Evolutionary conservation across 2,888 invertebrate species (phyloP), one percentile per base, ranked within the genome.

Genomic region (Cephus rjabovi): DNA sequence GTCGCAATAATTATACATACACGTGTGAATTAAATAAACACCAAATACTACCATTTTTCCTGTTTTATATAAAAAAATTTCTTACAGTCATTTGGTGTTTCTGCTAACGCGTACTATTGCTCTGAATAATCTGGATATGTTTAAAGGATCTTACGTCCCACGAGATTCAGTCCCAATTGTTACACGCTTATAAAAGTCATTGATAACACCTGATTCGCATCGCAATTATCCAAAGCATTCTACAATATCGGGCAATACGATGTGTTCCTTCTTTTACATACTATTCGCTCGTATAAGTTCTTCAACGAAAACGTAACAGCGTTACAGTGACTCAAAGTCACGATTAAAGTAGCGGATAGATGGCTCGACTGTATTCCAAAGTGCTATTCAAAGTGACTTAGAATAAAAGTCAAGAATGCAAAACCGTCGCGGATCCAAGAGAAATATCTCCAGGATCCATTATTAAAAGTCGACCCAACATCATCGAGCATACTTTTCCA

Each of bases 71-170:
- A 78, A 78, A 23, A 75, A 74, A 71, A 75, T 77, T n/a, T 70
- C 79, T 84, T 82, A 85, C 34, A 82, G 78, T 83, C 84, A 86
- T 84, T 86, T 86, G 85, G 83, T 84, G 82, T 85, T 82, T 79
- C 81, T 77, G 76, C 75, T 79, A 83, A 81, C 80, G 81, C 80
- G 70, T 81, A 74, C 74, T 77, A 76, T 75, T 79, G 34, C 56
- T 69, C 34, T 34, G 40, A 37, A 77, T 76, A 74, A 71, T 73
- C 75, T 31, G 40, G 73, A 78, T 73, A 76, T 78, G 75, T 78
- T 73, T 37, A 73, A 68, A 40, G 71, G 71, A 1, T 71, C 30
- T 71, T 31, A 30, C 71, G 56, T 23, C 56, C 56, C 56, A 56
- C 56, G 56, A 56, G 56, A 56, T 56, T 56, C 56, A 56, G 56